Conservation (phyloP, 2,888 invertebrate species). For the Drosophila nigricruria region DNA sequence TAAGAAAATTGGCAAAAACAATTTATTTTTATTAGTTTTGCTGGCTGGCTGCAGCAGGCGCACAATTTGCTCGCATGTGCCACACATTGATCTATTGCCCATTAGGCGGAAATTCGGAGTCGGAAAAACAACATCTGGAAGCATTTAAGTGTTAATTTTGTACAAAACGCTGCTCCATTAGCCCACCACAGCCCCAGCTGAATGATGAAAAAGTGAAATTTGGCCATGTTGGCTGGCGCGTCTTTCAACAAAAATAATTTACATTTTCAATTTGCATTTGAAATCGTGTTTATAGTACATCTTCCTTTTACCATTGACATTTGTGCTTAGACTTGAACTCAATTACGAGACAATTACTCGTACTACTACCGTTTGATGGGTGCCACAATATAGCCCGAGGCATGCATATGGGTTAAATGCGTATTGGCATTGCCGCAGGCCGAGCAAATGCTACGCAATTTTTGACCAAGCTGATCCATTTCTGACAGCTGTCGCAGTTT, state of each 20-base stretch:
- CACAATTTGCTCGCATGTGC: constrained; percentile 45
- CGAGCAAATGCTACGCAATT: constrained; percentile 42
- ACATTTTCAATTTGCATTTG: constrained; percentile 73
- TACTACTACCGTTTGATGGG: constrained; percentile 1
- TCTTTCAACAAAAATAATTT: constrained; percentile 53
- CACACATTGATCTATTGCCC: constrained; percentile 35
- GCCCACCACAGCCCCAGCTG: neutral
- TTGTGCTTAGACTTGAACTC: constrained; percentile 58
- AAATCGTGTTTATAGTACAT: constrained; percentile 29
- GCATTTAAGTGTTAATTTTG: constrained; percentile 69
- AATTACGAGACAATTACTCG: constrained; percentile 69
- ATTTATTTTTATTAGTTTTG: constrained; percentile 68
- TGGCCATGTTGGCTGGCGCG: neutral
- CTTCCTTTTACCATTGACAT: constrained; percentile 43
- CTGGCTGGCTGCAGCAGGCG: constrained; percentile 28
- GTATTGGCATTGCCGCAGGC: constrained; percentile 50
- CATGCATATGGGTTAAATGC: constrained; percentile 64
- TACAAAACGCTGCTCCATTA: constrained; percentile 49
- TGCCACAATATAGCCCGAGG: constrained; percentile 29
- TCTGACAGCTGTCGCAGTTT: constrained; percentile 71
- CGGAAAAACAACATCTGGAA: constrained; percentile 57
- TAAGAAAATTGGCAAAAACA: constrained; percentile 61
- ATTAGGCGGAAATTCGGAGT: constrained; percentile 2
- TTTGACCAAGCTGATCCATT: constrained; percentile 37
- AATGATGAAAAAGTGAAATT: neutral